Percentiles rank a stretch among this genome's conserved stretches.
phyloP scores from a whole-genome alignment of 2,113 vertebrate genomes.

The Gadus macrocephalus region DNA sequence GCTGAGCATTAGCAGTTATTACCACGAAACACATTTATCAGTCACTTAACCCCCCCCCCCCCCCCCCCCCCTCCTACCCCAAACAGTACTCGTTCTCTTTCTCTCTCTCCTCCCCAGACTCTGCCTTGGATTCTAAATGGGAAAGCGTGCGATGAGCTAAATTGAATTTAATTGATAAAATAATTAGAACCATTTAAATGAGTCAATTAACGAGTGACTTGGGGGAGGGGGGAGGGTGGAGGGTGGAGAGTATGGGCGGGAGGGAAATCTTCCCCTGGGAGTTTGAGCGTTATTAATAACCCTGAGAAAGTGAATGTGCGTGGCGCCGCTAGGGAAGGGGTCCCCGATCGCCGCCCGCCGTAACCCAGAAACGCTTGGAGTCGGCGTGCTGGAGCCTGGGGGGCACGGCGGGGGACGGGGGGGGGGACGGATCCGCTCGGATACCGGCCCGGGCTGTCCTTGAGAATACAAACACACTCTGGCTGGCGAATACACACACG shows the following conservation, averaged over 20 bases:
- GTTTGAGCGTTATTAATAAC: conserved; percentile 58
- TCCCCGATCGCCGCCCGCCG: conserved; percentile 40
- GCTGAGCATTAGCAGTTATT: conserved; percentile 50
- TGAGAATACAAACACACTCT: not conserved
- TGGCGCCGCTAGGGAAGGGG: conserved; percentile 39
- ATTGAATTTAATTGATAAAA: conserved; percentile 66
- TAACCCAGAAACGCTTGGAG: conserved; percentile 54
- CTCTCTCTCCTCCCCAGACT: conserved; percentile 11
- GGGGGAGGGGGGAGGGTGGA: not conserved
- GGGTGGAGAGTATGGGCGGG: not conserved
- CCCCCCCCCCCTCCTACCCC: not conserved
- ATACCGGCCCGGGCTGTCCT: too few species aligned
- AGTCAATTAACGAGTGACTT: conserved; percentile 63
- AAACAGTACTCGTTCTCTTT: not conserved
- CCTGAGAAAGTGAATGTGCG: conserved; percentile 36
- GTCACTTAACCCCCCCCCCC: not conserved
- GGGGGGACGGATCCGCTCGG: conserved; percentile 23
- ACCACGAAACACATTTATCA: conserved; percentile 54
- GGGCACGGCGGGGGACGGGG: too few species aligned
- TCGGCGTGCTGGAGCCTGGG: conserved; percentile 12
- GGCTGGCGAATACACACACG: not conserved
- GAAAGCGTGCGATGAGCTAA: conserved; percentile 54
- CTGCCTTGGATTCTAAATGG: conserved; percentile 33
- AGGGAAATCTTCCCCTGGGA: conserved; percentile 2
- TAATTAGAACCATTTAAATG: conserved; percentile 62